phyloP scores from a whole-genome alignment of 2,113 vertebrate genomes.

The Pangasianodon gigas region DNA sequence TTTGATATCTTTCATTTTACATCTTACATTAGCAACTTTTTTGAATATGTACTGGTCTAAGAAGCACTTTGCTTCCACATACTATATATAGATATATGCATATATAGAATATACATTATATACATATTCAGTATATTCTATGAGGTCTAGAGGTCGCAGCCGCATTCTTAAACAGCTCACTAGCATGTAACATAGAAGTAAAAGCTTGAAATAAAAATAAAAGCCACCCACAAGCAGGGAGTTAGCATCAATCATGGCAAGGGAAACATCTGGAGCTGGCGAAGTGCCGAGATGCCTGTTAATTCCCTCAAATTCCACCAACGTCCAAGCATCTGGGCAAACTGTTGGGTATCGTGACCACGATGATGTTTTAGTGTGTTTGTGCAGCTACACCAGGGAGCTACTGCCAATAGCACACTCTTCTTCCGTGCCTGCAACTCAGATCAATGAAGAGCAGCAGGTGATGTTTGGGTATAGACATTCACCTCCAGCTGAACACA shows the following conservation, averaged over 20 bases:
- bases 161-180: not conserved
- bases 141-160: not conserved
- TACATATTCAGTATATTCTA: not conserved
- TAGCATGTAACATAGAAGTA: constrained; percentile 38
- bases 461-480: constrained; percentile 37
- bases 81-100: too few relatives aligned
- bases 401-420: constrained; percentile 42
- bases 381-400: constrained; percentile 47
- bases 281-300: constrained; percentile 53
- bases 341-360: constrained; percentile 64
- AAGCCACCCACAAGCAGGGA: constrained; percentile 47
- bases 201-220: constrained; percentile 50
- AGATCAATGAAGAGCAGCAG: constrained; percentile 47
- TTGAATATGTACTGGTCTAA: not conserved
- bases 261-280: constrained; percentile 64
- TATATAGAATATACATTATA: too few relatives aligned
- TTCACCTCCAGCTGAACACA: constrained; percentile 31
- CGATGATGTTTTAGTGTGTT: constrained; percentile 50
- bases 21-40: not conserved
- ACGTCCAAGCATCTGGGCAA: constrained; percentile 67
- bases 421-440: constrained; percentile 56
- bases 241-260: constrained; percentile 61
- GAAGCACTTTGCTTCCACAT: not conserved
- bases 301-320: constrained; percentile 70
- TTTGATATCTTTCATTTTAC: not conserved